A percentile compares a stretch with the other conserved stretches of the same genome.
These are phyloP conservation scores for Rhea americana DNA, from an alignment of 2,113 vertebrate genomes.

Conservation along the genomic window DNA sequence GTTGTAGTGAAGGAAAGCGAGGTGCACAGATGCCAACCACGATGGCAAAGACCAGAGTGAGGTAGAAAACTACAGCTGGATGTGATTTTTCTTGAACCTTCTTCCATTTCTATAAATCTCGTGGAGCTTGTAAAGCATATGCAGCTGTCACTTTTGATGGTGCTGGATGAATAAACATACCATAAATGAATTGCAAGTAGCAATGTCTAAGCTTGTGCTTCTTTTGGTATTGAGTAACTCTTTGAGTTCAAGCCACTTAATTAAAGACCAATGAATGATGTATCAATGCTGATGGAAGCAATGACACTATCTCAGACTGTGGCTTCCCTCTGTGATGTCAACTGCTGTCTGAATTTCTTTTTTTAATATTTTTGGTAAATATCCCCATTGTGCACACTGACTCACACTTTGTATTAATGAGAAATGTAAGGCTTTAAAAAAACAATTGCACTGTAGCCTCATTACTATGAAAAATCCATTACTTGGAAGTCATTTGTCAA, in stretches of 20 bases:
- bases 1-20: neutral
- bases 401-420: slow-evolving; percentile 60
- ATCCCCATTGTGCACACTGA: slow-evolving; percentile 24
- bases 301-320: neutral
- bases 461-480: slow-evolving; percentile 87
- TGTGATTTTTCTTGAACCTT: neutral
- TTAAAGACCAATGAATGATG: neutral
- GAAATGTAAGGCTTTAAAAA: slow-evolving; percentile 64
- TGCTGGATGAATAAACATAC: neutral
- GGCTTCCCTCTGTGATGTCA: slow-evolving; percentile 36
- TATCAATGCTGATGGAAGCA: neutral
- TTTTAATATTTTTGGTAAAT: neutral
- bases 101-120: neutral
- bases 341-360: neutral
- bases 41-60: neutral
- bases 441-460: slow-evolving; percentile 81
- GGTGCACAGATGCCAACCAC: neutral
- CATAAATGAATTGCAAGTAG: neutral
- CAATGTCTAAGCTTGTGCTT: neutral
- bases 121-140: too few species aligned
- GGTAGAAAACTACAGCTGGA: neutral
- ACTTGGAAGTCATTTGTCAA: slow-evolving; percentile 85
- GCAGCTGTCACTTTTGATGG: neutral
- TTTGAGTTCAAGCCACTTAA: neutral
- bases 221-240: neutral